Base-by-base conservation (phyloP, 2,113 vertebrate species). In the Etheostoma spectabile region DNA sequence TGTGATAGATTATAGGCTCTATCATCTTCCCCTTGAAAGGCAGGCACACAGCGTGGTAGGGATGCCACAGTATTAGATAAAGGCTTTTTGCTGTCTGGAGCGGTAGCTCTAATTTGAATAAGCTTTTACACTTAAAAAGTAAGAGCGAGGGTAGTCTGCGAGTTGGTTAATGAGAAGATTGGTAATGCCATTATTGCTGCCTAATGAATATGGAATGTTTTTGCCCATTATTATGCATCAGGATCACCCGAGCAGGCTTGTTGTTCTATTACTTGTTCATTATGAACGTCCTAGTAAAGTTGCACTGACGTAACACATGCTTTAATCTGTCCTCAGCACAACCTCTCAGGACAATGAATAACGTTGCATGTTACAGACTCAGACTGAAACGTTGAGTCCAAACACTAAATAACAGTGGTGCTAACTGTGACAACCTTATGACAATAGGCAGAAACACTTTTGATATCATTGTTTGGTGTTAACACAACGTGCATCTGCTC, bases 1-100 rank as follows among this genome's bases (percentile, higher is more conserved):
- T 89, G 79, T 92, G 89, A 94, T 93, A 86, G 83, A 93, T 92
- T 93, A 93, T 70, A 80, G 86, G 68, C 86, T 89, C 90, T 91
- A 86, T 92, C 92, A 93, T 93, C 89, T 80, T 75, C 77, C 81
- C 53, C 76, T 88, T 93, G 80, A 90, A 92, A 92, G 84, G 77
- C 80, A 77, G 66, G 57, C 85, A 52, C 68, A 74, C 84, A 76
- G 84, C 24, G 27, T 74, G 86, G 76, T 75, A 1, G 65, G 73
- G 82, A 82, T 76, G 82, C 87, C 87, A 79, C 74, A 66, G 82
- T 38, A 74, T 77, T 76, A 84, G 87, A 92, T 89, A 84, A 91
- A 92, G 73, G 80, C 52, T 56, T 57, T 35, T 78, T 51, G 62
- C 78, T 77, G 86, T 88, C 84, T 88, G 63, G 42, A 84, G 79